Evolutionary conservation across 2,888 invertebrate genomes (phyloP).

Genomic region (Andrena hattorfiana): DNA sequence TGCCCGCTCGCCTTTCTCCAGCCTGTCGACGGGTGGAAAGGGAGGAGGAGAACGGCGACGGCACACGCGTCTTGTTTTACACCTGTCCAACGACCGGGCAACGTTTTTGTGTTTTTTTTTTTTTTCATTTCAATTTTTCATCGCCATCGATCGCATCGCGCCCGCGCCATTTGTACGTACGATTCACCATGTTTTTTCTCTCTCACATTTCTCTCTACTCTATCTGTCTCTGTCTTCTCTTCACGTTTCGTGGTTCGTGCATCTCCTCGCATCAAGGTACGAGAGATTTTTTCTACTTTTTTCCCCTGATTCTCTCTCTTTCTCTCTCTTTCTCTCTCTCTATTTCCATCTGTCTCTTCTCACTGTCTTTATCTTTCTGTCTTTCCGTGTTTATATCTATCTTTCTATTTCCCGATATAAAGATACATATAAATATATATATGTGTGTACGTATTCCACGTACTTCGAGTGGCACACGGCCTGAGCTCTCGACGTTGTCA

Average conservation of each 20-base stretch:
- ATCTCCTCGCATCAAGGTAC: conserved; percentile 56
- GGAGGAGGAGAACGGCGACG: background rate
- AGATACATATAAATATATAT: conserved; percentile 58
- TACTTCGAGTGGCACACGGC: conserved; percentile 63
- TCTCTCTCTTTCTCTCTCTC: conserved; percentile 10
- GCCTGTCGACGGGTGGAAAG: background rate
- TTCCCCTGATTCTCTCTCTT: conserved; percentile 22
- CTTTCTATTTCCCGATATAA: conserved; percentile 49
- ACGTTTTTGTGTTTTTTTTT: background rate
- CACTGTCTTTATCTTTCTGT: conserved; percentile 28
- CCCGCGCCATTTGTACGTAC: conserved; percentile 15
- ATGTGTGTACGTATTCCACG: conserved; percentile 50
- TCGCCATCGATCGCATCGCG: conserved; percentile 33
- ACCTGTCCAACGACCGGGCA: too few relatives aligned
- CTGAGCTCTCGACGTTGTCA: conserved; percentile 68
- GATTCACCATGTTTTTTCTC: conserved; percentile 26
- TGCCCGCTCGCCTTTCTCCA: conserved; percentile 26
- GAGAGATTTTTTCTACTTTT: conserved; percentile 35
- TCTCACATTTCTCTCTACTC: conserved; percentile 32
- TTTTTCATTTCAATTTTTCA: conserved; percentile 6
- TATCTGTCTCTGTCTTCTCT: conserved; percentile 41
- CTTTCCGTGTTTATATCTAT: conserved; percentile 35
- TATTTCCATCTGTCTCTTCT: conserved; percentile 20
- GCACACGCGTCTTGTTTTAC: conserved; percentile 13
- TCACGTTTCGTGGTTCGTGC: conserved; percentile 47